Conservation (phyloP, 2,797 vertebrate species). For the Masticophis lateralis region DNA sequence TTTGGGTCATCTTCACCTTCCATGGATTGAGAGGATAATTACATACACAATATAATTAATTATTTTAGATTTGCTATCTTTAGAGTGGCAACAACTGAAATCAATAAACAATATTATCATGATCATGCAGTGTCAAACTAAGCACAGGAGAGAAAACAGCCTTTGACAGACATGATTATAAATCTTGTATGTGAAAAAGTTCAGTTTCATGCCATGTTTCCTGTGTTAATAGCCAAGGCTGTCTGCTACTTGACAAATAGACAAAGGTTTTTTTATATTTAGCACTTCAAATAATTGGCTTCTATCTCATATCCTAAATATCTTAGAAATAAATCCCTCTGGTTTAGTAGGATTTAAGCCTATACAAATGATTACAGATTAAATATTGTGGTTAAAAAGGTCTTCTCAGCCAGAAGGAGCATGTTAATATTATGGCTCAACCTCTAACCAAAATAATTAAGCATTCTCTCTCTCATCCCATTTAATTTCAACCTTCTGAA, state of each 20-base stretch:
- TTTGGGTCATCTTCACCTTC: neutral
- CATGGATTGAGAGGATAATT: neutral
- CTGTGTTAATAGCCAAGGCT: neutral
- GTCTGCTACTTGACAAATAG: neutral
- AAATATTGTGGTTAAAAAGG: neutral
- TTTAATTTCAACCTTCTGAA: slow-evolving; percentile 20
- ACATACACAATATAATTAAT: neutral
- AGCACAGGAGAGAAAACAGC: neutral
- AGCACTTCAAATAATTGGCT: neutral
- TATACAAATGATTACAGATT: neutral
- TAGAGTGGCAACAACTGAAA: neutral
- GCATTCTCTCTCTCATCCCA: slow-evolving; percentile 26
- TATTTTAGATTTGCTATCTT: neutral
- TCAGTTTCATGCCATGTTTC: neutral
- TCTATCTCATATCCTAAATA: neutral
- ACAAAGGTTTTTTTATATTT: neutral
- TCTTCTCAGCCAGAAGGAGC: neutral
- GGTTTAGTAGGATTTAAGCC: neutral
- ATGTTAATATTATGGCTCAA: neutral
- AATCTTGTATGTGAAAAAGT: neutral
- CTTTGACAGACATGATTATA: neutral
- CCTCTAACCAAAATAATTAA: neutral
- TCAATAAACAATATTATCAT: neutral
- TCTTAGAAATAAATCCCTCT: neutral
- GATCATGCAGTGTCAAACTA: neutral